Base-by-base conservation (phyloP, 2,888 invertebrate species). In the Carpatolechia fugitivella region DNA sequence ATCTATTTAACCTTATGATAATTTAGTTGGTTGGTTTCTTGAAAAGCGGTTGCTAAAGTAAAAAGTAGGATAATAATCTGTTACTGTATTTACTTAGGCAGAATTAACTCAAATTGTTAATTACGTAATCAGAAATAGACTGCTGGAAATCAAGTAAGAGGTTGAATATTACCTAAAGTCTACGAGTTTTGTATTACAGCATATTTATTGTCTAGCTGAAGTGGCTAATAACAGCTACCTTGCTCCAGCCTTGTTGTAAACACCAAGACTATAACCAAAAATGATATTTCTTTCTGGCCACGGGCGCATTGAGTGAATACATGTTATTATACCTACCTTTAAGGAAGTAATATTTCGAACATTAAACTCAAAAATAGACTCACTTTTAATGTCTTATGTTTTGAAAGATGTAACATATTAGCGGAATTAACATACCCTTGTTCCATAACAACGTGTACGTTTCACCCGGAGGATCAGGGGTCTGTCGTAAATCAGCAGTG, bases 401-500 rank as follows among this genome's bases (percentile, higher is more conserved):
- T 38, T 16, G 16, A 5, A n/a, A n/a, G 24, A 24, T 24, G 4
- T 20, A 18, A 10, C 8, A 41, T 16, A 41, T 41, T 7, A 41
- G 18, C 40, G 29, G 10, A 35, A 49, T 36, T 14, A 40, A 13
- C 40, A 20, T n/a, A 49, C 49, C 14, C n/a, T 49, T 24, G 36
- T 24, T 49, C 36, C 49, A 18, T 47, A 47, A 31, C 14, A n/a
- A 29, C 11, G 18, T 4, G 35, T 20, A 20, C 36, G 35, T 49
- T 36, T 49, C 24, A n/a, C 49, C 16, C 29, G 16, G 38, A 50
- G 47, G 47, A 52, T 57, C 51, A 53, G 48, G 33, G 58, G 51
- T 63, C 55, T 31, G 54, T 56, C 59, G 60, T 70, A 70, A 70
- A 70, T 70, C 70, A 64, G 61, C 70, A 64, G 73, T 69, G 70